phyloP scores from a whole-genome alignment of 1,140 invertebrate genomes.

The Dendrolimus punctatus region DNA sequence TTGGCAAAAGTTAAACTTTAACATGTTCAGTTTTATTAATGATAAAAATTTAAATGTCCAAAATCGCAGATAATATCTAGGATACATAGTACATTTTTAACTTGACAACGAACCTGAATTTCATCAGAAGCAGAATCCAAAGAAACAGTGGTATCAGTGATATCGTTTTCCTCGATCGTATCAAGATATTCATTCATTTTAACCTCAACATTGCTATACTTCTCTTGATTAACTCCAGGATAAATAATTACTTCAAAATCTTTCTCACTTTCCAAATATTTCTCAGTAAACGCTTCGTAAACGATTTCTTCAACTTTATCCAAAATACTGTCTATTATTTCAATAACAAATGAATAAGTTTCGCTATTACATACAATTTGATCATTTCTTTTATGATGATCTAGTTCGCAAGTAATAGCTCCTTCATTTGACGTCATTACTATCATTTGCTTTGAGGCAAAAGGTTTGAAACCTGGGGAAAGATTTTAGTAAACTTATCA shows the following conservation, averaged over 20 bases:
- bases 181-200: conserved; percentile 31
- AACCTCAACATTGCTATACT: conserved; percentile 12
- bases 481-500: background rate
- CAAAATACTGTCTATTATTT: conserved; percentile 34
- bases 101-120: conserved; percentile 11
- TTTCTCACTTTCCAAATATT: conserved; percentile 11
- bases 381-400: conserved; percentile 7
- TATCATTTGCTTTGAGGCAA: conserved; percentile 47
- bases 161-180: conserved; percentile 35
- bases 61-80: no score
- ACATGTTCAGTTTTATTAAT: no score
- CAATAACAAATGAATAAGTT: conserved; percentile 16
- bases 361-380: conserved; percentile 10
- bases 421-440: conserved; percentile 41
- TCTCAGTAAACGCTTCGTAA: conserved; percentile 9
- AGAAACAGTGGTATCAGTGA: conserved; percentile 22
- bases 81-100: no score
- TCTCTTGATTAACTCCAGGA: conserved; percentile 20
- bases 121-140: conserved; percentile 19
- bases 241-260: conserved; percentile 40
- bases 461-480: conserved; percentile 46
- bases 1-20: no score
- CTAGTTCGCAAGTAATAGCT: conserved; percentile 28
- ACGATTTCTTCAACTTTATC: conserved; percentile 32
- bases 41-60: no score